These are phyloP conservation scores for Argynnis bischoffii DNA, from an alignment of 2,888 invertebrate species.

Conservation along the genomic window DNA sequence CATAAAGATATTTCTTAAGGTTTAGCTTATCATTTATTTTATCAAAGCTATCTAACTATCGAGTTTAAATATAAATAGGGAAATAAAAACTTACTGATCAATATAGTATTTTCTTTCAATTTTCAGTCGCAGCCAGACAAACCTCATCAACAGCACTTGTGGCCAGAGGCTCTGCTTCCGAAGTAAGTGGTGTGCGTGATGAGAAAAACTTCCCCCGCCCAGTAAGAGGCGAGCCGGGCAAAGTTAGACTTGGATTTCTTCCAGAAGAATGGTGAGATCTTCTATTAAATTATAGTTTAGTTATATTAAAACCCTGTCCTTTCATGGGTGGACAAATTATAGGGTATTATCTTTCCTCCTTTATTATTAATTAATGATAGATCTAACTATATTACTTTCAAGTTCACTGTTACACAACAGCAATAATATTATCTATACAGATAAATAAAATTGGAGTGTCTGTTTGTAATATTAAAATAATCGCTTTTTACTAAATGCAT, in stretches of 20 bases:
- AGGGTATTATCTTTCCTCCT: background rate
- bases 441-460: too few species aligned
- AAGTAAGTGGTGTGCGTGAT: conserved; percentile 84
- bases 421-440: too few species aligned
- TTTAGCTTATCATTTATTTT: too few species aligned
- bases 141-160: conserved; percentile 74
- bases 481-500: too few species aligned
- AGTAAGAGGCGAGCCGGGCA: conserved; percentile 86
- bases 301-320: background rate
- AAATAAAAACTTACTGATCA: background rate
- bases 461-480: too few species aligned
- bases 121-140: conserved; percentile 71
- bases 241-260: conserved; percentile 93
- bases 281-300: background rate
- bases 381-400: too few species aligned
- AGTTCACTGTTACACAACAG: too few species aligned
- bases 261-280: conserved; percentile 92
- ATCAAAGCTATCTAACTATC: too few species aligned
- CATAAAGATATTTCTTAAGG: too few species aligned
- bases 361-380: too few species aligned
- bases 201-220: conserved; percentile 89
- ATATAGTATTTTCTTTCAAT: background rate
- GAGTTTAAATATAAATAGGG: too few species aligned
- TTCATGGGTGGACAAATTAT: background rate
- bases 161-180: conserved; percentile 68